Evolutionary conservation across 2,113 vertebrate species (phyloP).

Genomic region (Cyphomyrus discorhynchus): DNA sequence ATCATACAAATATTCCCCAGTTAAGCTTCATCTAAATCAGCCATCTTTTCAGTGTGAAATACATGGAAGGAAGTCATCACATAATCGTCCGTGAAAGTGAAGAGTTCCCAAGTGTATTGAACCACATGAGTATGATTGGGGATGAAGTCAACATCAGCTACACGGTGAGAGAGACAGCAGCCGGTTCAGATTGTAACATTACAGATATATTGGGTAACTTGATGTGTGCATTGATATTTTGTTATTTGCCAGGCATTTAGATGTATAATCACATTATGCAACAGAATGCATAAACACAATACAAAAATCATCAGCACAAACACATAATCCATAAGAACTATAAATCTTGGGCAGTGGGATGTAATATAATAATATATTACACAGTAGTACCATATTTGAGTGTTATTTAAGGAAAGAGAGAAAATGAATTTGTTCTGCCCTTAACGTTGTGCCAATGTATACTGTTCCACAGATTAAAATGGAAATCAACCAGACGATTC

Average conservation of each 20-base stretch:
- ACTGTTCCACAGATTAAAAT: conserved; percentile 65
- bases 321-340: background rate
- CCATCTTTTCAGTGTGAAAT: conserved; percentile 34
- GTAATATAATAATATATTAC: background rate
- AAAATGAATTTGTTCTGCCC: background rate
- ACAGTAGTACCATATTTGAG: background rate
- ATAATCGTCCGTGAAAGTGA: conserved; percentile 73
- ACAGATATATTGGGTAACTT: background rate
- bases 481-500: conserved; percentile 58
- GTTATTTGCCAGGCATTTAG: background rate
- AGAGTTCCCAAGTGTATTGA: conserved; percentile 59
- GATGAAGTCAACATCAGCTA: conserved; percentile 80
- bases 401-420: background rate
- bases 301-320: background rate
- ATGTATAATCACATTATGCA: background rate
- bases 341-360: background rate
- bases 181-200: background rate
- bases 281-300: background rate
- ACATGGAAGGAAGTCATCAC: conserved; percentile 66
- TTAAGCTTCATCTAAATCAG: background rate
- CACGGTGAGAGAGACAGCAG: conserved; percentile 63
- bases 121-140: conserved; percentile 72
- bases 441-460: background rate
- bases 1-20: background rate
- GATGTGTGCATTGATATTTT: background rate